Percentiles rank a stretch among this genome's conserved stretches.
These are phyloP conservation scores for Cyphomyrus discorhynchus DNA, from an alignment of 2,113 vertebrate species.

Conservation along the genomic window DNA sequence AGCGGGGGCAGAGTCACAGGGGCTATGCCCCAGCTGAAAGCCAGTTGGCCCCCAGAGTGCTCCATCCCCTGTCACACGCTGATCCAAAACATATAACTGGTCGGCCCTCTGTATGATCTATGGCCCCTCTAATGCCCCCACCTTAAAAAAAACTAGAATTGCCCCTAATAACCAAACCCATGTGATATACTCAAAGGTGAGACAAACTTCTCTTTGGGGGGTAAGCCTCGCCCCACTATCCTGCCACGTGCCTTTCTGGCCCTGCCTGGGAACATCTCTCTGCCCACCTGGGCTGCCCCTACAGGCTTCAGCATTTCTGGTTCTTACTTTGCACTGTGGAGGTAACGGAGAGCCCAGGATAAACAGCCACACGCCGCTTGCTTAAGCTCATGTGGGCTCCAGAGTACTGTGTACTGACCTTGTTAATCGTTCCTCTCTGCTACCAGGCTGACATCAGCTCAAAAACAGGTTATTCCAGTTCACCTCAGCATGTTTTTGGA, in stretches of 20 bases:
- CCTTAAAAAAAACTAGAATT: too few relatives aligned
- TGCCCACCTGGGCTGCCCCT: not conserved
- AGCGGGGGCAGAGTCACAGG: too few relatives aligned
- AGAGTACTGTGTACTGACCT: not conserved
- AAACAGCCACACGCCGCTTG: not conserved
- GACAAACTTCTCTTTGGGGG: not conserved
- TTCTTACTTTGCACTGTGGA: not conserved
- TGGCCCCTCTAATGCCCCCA: too few relatives aligned
- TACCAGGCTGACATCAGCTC: not conserved
- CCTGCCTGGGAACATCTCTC: not conserved
- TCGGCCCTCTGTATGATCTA: too few relatives aligned
- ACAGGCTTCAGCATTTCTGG: too few relatives aligned
- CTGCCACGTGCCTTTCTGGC: not conserved
- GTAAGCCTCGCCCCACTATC: not conserved
- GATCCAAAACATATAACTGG: too few relatives aligned
- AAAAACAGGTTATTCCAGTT: not conserved
- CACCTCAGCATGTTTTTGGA: not conserved
- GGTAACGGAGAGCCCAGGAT: not conserved
- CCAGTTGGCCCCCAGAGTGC: too few relatives aligned
- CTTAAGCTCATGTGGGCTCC: not conserved
- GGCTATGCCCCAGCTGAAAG: too few relatives aligned
- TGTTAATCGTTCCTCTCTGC: not conserved
- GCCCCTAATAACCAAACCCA: not conserved
- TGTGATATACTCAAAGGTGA: not conserved
- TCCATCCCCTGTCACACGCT: too few relatives aligned